Base-by-base conservation (phyloP, 1,140 invertebrate genomes). In the Druon quercuslanigerum region DNA sequence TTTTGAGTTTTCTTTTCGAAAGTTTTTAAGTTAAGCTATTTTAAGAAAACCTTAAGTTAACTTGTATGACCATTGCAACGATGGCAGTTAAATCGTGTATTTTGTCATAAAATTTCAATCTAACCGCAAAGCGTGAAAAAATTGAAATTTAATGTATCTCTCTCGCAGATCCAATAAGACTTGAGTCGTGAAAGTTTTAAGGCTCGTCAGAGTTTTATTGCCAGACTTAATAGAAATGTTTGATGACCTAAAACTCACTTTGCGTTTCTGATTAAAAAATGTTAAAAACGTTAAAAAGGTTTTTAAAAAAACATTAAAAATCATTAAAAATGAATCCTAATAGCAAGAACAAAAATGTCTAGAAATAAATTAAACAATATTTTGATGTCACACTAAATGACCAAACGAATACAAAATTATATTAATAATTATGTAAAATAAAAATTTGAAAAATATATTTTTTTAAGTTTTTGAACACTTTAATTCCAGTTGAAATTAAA, bases 131-230 rank as follows among this genome's bases (percentile, higher is more conserved):
- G 3, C n/a, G 25, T 14, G 40, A 40, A 40, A 66, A 33, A 66
- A 66, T 66, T 66, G 6, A 66, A 66, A 66, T 66, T 40, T 46
- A 60, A 60, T 60, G 25, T 33, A 60, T 40, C 3, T 11, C 16
- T 14, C 8, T 33, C 25, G 40, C 25, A n/a, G 16, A 66, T 66
- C 20, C 25, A 60, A 60, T 60, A 66, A 66, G 25, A 40, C 60
- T 60, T 16, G 60, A n/a, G 33, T 66, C 25, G 33, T 66, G 33
- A 66, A 66, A 66, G 60, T 66, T 66, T 66, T 66, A 66, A 46
- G 33, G 25, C 13, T 66, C 60, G 20, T 60, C 57, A 60, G 20
- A 60, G 57, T 60, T 60, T 60, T 60, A 60, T 25, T 60, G 33
- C 13, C 57, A 40, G 33, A 19, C 25, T 60, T 60, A 60, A 60